Evolutionary conservation across 2,113 vertebrate genomes (phyloP), one percentile per base, ranked within the genome.

Genomic region (Gavialis gangeticus): DNA sequence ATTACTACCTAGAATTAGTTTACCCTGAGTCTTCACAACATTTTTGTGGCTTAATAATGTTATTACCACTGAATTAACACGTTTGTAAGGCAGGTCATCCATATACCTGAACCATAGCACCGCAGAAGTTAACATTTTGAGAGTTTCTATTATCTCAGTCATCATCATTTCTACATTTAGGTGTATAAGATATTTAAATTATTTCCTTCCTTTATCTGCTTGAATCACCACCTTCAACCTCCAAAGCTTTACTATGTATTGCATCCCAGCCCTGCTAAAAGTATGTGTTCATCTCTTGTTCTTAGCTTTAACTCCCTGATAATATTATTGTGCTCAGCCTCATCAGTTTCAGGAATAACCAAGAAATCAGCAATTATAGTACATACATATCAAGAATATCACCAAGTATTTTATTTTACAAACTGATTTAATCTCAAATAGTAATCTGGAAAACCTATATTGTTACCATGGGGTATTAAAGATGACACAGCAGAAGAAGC

Each of bases 301-400:
- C 46, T 94, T 79, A 83, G 84, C 63, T 37, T 89, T 94, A 89
- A 84, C 85, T 88, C 95, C 54, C 67, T 94, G 81, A 85, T 85
- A 91, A 73, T 77, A 90, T 67, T 91, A 84, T 92, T 79, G 58
- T 59, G 58, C 64, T 81, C 79, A 82, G 79, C 34, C 80, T 92
- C 92, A 94, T 95, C 93, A 83, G 69, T 80, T 94, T 91, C 83
- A 97, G 87, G 46, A 87, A 91, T 82, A 95, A 96, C 87, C 87
- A 95, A 94, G 93, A 71, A 94, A 84, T 88, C 91, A 82, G 46
- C 82, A 93, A 94, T 94, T 95, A 94, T 83, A 94, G 84, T 62
- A 91, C 54, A 78, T 82, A 64, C n/a, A 46, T 6, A 76, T 54
- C n/a, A 89, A 55, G 71, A 96, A 78, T 71, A 91, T 91, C 78